These are phyloP conservation scores for Podargus strigoides DNA, from an alignment of 2,797 vertebrate species.

Conservation along the genomic window DNA sequence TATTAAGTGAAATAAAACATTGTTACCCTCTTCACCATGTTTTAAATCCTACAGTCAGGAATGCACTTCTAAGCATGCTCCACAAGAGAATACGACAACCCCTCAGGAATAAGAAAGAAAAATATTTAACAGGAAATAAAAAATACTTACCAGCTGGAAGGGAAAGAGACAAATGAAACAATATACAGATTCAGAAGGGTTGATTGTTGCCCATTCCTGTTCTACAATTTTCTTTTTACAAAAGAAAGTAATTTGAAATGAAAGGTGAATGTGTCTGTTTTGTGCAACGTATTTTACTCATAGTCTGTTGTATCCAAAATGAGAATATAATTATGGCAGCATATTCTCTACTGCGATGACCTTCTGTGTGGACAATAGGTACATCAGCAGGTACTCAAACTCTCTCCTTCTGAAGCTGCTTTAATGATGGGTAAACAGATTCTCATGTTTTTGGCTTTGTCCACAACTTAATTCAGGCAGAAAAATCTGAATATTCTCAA, in stretches of 20 bases:
- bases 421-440: neutral
- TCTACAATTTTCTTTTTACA: neutral
- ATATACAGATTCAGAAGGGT: neutral
- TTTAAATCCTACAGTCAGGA: neutral
- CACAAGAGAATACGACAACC: neutral
- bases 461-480: neutral
- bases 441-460: neutral
- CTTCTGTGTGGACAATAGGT: neutral
- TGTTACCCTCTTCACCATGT: neutral
- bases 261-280: neutral
- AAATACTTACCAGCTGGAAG: neutral
- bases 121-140: neutral
- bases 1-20: neutral
- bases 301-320: neutral
- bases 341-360: neutral
- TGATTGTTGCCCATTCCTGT: neutral
- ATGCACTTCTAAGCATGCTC: neutral
- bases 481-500: neutral
- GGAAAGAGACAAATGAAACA: neutral
- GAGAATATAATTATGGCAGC: neutral
- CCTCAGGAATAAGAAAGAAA: neutral
- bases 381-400: accelerated
- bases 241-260: neutral
- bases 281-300: neutral
- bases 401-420: neutral